These are phyloP conservation scores for Corythaeola cristata DNA, from an alignment of 2,113 vertebrate species.

Conservation along the genomic window DNA sequence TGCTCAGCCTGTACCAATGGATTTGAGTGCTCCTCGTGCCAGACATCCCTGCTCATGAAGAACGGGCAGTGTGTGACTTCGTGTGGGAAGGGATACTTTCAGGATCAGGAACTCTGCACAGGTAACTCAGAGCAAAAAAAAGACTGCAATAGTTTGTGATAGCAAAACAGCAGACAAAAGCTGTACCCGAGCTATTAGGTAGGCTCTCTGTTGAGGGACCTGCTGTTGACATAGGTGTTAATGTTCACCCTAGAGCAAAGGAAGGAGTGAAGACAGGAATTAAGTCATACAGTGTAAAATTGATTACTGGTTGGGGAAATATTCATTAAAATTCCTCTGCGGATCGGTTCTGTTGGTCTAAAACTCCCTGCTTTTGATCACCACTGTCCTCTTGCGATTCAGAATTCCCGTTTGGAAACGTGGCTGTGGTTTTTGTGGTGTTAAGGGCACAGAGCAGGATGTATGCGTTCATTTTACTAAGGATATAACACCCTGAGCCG, in stretches of 20 bases:
- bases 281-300: background rate
- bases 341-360: background rate
- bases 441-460: background rate
- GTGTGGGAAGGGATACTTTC: conserved; percentile 76
- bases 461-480: background rate
- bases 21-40: conserved; percentile 80
- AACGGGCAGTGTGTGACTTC: conserved; percentile 75
- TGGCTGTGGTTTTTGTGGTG: background rate
- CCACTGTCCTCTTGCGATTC: background rate
- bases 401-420: background rate
- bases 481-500: background rate
- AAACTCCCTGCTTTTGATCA: background rate
- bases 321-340: background rate
- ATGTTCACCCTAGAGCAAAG: background rate
- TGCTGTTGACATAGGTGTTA: conserved; percentile 18
- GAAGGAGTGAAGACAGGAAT: background rate
- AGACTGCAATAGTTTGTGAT: background rate
- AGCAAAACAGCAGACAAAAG: background rate
- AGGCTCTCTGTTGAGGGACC: background rate
- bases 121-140: conserved; percentile 54
- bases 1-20: conserved; percentile 76
- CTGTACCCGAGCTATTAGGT: background rate
- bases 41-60: conserved; percentile 67
- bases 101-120: conserved; percentile 74
- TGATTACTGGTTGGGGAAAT: background rate